Conservation (phyloP, 2,888 invertebrate species). For the Tortrix viridana region DNA sequence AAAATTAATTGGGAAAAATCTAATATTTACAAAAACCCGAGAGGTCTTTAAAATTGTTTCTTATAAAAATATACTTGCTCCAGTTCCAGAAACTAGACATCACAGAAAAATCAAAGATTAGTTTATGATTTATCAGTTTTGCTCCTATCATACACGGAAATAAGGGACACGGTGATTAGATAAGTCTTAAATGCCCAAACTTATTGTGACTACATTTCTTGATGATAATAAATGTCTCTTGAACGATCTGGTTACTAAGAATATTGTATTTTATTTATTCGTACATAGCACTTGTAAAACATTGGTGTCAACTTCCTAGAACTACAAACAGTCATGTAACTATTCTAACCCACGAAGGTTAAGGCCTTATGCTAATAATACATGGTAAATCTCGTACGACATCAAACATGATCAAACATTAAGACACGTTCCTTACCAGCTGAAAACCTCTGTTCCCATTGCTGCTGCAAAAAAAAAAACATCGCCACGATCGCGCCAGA, state of each 20-base stretch:
- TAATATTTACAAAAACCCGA: no score
- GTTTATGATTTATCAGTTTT: background rate
- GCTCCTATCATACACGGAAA: slow-evolving; percentile 5
- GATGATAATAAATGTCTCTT: background rate
- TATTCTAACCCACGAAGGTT: slow-evolving; percentile 28
- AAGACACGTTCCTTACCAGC: slow-evolving; percentile 21
- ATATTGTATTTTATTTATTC: background rate
- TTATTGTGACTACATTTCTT: background rate
- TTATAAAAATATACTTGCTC: no score
- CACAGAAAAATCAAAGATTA: no score
- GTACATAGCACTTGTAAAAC: background rate
- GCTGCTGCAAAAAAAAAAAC: slow-evolving; percentile 38
- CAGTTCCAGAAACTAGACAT: no score
- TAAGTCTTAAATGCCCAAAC: slow-evolving; percentile 16
- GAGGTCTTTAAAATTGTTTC: no score
- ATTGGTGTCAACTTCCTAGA: slow-evolving; percentile 19
- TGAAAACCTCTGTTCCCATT: slow-evolving; percentile 21
- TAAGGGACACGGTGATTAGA: slow-evolving; percentile 8
- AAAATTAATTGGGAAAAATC: no score
- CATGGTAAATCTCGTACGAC: slow-evolving; percentile 10
- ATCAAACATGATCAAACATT: no score
- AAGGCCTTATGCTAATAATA: slow-evolving; percentile 33
- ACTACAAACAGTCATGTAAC: slow-evolving; percentile 31
- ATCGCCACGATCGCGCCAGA: slow-evolving; percentile 44
- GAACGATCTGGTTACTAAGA: background rate